A percentile compares a stretch with the other conserved stretches of the same genome.
Conservation (phyloP, 2,113 vertebrate genomes). For the Larimichthys polyactis region DNA sequence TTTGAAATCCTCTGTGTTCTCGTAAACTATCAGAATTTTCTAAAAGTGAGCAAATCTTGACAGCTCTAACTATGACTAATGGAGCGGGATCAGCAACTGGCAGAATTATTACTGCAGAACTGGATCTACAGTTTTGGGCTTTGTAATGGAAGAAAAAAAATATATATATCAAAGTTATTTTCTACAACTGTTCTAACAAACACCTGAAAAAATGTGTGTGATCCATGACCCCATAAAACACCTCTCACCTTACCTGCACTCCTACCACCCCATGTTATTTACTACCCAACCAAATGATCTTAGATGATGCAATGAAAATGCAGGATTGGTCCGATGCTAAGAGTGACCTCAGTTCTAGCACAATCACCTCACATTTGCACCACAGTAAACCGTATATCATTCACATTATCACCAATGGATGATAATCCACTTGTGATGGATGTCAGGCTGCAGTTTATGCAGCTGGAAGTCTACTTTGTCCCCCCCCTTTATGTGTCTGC, state of each 20-base stretch:
- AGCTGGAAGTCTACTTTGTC: slow-evolving; percentile 13
- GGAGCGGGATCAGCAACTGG: neutral
- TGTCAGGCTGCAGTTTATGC: slow-evolving; percentile 25
- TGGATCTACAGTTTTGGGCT: neutral
- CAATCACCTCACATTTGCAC: slow-evolving; percentile 9
- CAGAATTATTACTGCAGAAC: neutral
- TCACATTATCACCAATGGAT: neutral
- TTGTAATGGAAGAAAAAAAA: neutral
- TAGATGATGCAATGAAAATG: neutral
- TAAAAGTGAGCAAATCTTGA: neutral
- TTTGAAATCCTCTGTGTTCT: neutral
- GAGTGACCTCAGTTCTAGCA: slow-evolving; percentile 4
- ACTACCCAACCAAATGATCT: neutral
- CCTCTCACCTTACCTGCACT: neutral
- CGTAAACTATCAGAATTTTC: neutral
- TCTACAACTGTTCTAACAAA: neutral
- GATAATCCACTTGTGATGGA: slow-evolving; percentile 1
- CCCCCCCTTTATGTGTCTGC: neutral
- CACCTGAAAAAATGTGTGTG: neutral
- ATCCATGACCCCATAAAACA: neutral
- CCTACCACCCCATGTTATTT: neutral
- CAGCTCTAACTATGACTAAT: neutral
- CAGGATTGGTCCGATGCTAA: neutral
- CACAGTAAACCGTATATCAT: slow-evolving; percentile 1
- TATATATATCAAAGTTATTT: neutral